phyloP scores from a whole-genome alignment of 2,888 invertebrate species.

The Pyrrhosoma nymphula region DNA sequence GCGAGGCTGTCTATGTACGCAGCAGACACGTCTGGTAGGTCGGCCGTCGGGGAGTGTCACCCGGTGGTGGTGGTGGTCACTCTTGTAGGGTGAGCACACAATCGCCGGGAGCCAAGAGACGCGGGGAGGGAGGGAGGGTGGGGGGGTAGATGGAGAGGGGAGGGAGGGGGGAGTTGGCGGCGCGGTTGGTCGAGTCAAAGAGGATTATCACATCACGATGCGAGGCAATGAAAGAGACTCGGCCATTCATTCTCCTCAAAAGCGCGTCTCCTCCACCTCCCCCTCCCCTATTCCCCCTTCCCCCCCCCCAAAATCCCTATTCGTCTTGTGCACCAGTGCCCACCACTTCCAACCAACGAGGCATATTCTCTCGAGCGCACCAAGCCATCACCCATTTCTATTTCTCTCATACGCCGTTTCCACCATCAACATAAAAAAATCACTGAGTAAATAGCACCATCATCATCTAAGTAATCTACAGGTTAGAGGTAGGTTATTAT shows the following conservation, averaged over 20 bases:
- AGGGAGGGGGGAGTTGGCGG: background rate
- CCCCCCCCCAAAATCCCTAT: background rate
- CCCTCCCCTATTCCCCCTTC: too few relatives aligned
- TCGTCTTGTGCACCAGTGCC: background rate
- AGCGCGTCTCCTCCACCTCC: background rate
- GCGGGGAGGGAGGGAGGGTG: background rate
- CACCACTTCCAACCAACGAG: background rate
- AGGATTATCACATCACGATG: background rate
- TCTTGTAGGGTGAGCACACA: background rate
- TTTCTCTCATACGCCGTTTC: too few relatives aligned
- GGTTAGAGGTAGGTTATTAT: too few relatives aligned
- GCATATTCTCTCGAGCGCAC: too few relatives aligned
- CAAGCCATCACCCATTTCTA: too few relatives aligned
- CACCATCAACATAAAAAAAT: too few relatives aligned
- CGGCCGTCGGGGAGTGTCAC: background rate
- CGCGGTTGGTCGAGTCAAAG: background rate
- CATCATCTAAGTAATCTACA: too few relatives aligned
- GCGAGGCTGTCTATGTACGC: too few relatives aligned
- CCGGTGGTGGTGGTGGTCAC: too few relatives aligned
- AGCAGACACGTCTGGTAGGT: too few relatives aligned
- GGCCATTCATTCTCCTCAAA: background rate
- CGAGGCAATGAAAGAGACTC: background rate
- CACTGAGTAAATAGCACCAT: too few relatives aligned
- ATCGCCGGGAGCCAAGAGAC: background rate
- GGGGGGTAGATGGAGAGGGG: background rate